Base-by-base conservation (phyloP, 64 coral and sea anemone species). In the Acropora yongei region DNA sequence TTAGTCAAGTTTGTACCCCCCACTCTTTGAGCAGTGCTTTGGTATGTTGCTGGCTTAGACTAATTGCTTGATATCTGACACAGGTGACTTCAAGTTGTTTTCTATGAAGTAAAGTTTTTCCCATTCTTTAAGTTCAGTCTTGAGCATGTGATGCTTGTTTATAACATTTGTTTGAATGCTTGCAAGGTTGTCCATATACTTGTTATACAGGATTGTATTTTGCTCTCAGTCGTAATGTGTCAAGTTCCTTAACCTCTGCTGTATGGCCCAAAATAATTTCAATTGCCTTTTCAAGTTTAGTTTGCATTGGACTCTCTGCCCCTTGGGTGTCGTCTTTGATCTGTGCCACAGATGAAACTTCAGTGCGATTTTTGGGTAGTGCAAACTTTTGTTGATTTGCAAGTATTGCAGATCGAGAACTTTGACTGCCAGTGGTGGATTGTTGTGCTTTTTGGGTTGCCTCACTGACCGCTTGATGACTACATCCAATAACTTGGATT, bases 231-330 rank as follows among this genome's bases (percentile, higher is more conserved):
- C 79, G 67, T 42, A 48, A 41, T 68, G 19, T 74, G 14, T 91
- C 89, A 68, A 75, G 74, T 41, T 61, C 5, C 46, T 66, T 63
- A 44, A 91, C 71, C 14, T 41, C 18, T 2, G 44, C 60, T 43
- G 80, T 75, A 47, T 84, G 65, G 16, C 69, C 69, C 14, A 84
- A 1, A 5, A 91, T 57, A 57, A 57, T 83, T 9, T 63, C 73
- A 14, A 91, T 74, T 60, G 82, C 67, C 18, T 91, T 91, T 6
- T 14, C 67, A 72, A 91, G 79, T 71, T 57, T 76, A 49, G 89
- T 91, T 12, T 40, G 58, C 16, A 78, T 18, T 44, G 2, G 60
- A 14, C 65, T 71, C 63, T 12, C 40, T 71, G 39, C 12, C 5
- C 5, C 12, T 58, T 58, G 5, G 5, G 5, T 5, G 5, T 58